phyloP scores from a whole-genome alignment of 2,113 vertebrate genomes.

The Oreochromis spilurus region DNA sequence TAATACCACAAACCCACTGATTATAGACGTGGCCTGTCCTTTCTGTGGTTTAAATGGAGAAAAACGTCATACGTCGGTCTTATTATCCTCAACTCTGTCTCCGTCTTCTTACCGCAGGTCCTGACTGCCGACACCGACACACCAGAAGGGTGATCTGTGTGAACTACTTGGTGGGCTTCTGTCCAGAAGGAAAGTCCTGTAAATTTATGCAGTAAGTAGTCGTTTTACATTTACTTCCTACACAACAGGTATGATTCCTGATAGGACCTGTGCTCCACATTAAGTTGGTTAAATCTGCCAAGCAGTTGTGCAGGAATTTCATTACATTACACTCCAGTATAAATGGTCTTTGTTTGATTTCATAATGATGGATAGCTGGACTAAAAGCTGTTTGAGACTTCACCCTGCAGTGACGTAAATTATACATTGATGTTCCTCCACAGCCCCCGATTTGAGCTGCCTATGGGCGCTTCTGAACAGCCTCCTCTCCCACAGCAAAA shows the following conservation, averaged over 20 bases:
- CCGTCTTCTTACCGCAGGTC: slow-evolving; percentile 75
- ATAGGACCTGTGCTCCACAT: background rate
- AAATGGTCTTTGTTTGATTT: background rate
- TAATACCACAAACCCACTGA: background rate
- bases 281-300: background rate
- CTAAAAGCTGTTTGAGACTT: background rate
- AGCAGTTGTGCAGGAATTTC: background rate
- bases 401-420: background rate
- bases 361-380: background rate
- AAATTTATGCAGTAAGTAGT: slow-evolving; percentile 99
- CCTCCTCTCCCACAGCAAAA: slow-evolving; percentile 87
- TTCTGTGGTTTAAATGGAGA: background rate
- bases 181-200: slow-evolving; percentile 92
- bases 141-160: slow-evolving; percentile 96
- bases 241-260: background rate
- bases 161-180: slow-evolving; percentile 98
- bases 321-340: background rate
- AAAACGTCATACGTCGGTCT: background rate
- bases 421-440: background rate
- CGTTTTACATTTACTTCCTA: background rate
- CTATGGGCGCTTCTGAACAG: slow-evolving; percentile 94
- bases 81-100: background rate
- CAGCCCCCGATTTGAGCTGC: slow-evolving; percentile 96
- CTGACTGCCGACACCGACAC: slow-evolving; percentile 94
- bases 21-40: background rate